Conservation (phyloP, 2,113 vertebrate genomes). For the Poeciliopsis prolifica region DNA sequence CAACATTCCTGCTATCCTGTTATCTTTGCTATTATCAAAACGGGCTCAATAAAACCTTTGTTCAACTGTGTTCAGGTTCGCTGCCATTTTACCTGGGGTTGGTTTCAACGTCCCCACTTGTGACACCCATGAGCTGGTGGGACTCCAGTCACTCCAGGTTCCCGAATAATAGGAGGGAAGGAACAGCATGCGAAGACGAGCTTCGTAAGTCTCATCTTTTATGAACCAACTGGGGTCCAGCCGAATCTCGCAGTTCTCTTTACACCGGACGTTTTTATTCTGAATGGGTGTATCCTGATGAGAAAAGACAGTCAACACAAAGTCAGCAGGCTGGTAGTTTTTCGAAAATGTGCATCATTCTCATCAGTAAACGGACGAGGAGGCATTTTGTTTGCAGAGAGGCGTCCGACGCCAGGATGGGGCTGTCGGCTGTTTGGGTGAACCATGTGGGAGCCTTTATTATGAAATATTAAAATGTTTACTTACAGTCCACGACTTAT, state of each 20-base stretch:
- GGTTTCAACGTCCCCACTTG: neutral
- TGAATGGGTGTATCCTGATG: no score
- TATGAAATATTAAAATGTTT: neutral
- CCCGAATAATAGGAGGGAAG: rapidly evolving
- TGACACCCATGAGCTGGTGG: slow-evolving; percentile 50
- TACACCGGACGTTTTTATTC: no score
- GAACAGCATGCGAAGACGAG: slow-evolving; percentile 14
- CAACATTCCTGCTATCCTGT: neutral
- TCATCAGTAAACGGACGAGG: no score
- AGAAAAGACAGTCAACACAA: neutral
- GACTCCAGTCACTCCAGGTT: slow-evolving; percentile 72
- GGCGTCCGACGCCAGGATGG: no score
- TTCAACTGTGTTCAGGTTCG: neutral
- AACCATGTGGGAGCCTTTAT: no score
- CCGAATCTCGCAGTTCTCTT: rapidly evolving
- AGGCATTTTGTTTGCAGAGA: no score
- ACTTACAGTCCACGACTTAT: slow-evolving; percentile 57
- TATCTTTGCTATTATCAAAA: neutral
- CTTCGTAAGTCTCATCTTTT: slow-evolving; percentile 22
- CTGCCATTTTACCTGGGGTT: slow-evolving; percentile 5
- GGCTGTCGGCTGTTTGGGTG: no score
- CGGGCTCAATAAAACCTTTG: neutral
- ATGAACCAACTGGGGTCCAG: slow-evolving; percentile 5
- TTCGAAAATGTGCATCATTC: no score
- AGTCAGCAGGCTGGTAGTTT: neutral